Percentiles rank a stretch among this genome's conserved stretches.
Evolutionary conservation across 2,888 invertebrate species (phyloP).

Genomic region (Nephrotoma flavescens): DNA sequence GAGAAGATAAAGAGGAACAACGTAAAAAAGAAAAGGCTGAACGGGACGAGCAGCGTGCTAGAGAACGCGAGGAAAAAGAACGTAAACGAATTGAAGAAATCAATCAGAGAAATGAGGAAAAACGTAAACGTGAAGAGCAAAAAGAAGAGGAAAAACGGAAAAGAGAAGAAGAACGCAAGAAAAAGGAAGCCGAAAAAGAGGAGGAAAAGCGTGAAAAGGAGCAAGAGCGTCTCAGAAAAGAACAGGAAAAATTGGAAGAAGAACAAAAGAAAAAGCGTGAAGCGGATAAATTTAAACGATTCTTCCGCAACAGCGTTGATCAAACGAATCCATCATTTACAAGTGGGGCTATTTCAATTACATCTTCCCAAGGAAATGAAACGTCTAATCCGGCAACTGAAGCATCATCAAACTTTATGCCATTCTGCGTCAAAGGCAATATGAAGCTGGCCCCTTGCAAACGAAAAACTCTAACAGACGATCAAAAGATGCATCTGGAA

Average conservation of each 20-base stretch:
- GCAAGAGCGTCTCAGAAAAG: constrained; percentile 37
- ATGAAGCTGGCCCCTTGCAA: constrained; percentile 72
- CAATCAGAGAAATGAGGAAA: constrained; percentile 25
- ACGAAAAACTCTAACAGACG: constrained; percentile 39
- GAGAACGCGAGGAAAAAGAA: constrained; percentile 25
- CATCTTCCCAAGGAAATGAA: background rate
- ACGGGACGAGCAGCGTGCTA: constrained; percentile 24
- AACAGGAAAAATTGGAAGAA: constrained; percentile 50
- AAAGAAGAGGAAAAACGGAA: constrained; percentile 32
- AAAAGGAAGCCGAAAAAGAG: constrained; percentile 28
- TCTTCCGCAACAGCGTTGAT: constrained; percentile 46
- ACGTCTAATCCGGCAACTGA: constrained; percentile 20
- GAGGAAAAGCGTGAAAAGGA: constrained; percentile 24
- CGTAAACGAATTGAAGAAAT: constrained; percentile 26
- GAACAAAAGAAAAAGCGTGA: constrained; percentile 64
- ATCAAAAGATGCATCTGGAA: constrained; percentile 40
- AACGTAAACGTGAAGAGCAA: constrained; percentile 20
- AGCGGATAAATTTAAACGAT: constrained; percentile 65
- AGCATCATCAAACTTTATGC: constrained; percentile 38
- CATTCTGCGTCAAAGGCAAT: constrained; percentile 63
- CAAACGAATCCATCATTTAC: constrained; percentile 23
- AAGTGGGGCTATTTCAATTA: background rate
- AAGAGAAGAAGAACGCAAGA: constrained; percentile 30
- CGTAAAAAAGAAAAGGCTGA: constrained; percentile 15
- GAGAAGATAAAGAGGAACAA: constrained; percentile 15